Conservation (phyloP, 2,797 vertebrate genomes). For the Prionace glauca region DNA sequence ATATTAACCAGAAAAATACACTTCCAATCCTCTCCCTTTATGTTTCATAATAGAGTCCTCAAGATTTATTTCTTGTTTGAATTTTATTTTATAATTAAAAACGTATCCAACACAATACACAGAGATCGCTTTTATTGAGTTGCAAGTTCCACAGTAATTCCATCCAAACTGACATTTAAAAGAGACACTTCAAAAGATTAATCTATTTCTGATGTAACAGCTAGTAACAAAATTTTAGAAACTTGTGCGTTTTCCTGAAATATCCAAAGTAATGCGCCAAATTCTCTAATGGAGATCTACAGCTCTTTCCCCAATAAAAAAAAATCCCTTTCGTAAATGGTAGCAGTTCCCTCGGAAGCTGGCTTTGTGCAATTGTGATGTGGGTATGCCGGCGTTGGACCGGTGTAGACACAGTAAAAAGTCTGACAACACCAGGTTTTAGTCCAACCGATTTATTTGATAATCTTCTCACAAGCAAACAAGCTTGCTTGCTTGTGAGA, state of each 20-base stretch:
- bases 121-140: not conserved
- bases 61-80: not conserved
- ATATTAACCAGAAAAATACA: not conserved
- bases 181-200: not conserved
- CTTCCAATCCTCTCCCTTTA: not conserved
- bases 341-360: not conserved
- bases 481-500: too few relatives aligned
- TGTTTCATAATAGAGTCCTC: not conserved
- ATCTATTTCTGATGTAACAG: not conserved
- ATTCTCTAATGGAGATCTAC: not conserved
- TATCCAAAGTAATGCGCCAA: not conserved
- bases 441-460: too few relatives aligned
- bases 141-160: not conserved
- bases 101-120: not conserved
- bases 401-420: too few relatives aligned
- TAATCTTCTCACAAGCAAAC: too few relatives aligned
- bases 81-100: not conserved
- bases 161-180: too few relatives aligned
- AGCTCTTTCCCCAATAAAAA: not conserved
- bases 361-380: slow-evolving; percentile 21
- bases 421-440: too few relatives aligned
- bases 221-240: slow-evolving; percentile 1
- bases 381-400: too few relatives aligned
- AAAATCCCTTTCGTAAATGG: not conserved
- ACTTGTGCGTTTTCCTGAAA: not conserved